These are phyloP conservation scores for Acropora tenuis DNA, from an alignment of 64 coral and sea anemone species.

Conservation along the genomic window DNA sequence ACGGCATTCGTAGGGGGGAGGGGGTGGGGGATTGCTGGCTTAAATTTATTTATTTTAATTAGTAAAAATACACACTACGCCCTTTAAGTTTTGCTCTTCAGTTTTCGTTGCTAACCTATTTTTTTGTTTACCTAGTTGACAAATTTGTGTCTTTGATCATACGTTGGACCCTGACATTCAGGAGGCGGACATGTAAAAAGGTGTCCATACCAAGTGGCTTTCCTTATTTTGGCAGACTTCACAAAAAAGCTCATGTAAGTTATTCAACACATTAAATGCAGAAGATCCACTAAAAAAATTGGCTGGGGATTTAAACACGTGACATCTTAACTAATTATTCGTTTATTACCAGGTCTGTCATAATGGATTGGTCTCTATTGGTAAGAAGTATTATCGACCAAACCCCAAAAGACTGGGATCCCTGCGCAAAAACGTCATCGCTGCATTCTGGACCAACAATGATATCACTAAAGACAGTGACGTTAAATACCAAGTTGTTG, in stretches of 20 bases:
- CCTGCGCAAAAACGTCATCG: constrained; percentile 26
- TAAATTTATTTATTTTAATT: too few species aligned
- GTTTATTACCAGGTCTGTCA: constrained; percentile 13
- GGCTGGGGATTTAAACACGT: not conserved
- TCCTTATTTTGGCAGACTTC: constrained; percentile 12
- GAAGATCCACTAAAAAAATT: not conserved
- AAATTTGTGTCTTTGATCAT: not conserved
- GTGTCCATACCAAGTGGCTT: not conserved
- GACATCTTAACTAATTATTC: not conserved
- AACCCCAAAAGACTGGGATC: not conserved
- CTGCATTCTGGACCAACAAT: constrained; percentile 49
- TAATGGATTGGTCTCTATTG: constrained; percentile 56
- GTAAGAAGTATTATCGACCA: not conserved
- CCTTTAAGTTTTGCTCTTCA: too few species aligned
- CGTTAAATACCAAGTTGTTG: not conserved
- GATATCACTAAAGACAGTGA: not conserved
- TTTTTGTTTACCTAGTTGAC: not conserved
- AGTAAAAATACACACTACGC: too few species aligned
- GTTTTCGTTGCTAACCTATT: not conserved
- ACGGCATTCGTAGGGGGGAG: too few species aligned
- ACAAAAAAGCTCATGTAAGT: constrained; percentile 17
- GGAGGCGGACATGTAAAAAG: not conserved
- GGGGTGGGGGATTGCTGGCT: too few species aligned
- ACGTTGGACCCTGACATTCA: not conserved
- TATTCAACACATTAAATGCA: not conserved